These are phyloP conservation scores for Tetragnatha montana DNA, from an alignment of 2,888 invertebrate genomes.

Conservation along the genomic window DNA sequence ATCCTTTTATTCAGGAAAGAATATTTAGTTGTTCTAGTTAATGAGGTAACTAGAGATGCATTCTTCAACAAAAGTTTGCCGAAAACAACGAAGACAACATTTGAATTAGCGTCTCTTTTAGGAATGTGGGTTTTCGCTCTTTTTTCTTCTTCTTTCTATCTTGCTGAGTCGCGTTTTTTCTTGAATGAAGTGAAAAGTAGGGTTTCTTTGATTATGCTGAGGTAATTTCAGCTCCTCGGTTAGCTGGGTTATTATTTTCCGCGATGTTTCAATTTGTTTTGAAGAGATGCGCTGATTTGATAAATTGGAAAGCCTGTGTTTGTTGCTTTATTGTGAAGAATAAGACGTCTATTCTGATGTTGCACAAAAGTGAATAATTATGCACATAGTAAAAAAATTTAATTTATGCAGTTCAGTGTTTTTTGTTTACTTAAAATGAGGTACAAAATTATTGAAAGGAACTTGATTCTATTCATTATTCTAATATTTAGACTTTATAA, in stretches of 20 bases:
- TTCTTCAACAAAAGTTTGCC: conserved; percentile 36
- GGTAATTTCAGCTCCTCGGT: neutral
- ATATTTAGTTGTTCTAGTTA: conserved; percentile 44
- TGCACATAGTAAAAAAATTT: no score
- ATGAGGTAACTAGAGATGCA: conserved; percentile 46
- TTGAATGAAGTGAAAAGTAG: neutral
- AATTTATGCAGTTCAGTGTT: no score
- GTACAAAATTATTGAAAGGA: no score
- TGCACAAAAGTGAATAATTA: no score
- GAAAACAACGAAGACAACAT: conserved; percentile 38
- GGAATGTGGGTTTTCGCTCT: neutral
- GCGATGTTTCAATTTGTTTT: conserved; percentile 3
- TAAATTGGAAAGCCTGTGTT: neutral
- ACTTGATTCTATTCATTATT: no score
- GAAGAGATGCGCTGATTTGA: neutral
- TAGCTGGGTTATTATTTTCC: neutral
- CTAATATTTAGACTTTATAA: no score
- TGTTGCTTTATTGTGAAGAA: no score
- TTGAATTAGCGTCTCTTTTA: conserved; percentile 30
- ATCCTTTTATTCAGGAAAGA: conserved; percentile 39
- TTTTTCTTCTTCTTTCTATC: no score
- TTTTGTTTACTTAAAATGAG: no score
- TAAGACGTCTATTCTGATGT: no score
- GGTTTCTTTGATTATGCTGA: conserved; percentile 2
- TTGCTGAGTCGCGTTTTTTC: no score